Evolutionary conservation across 2,113 vertebrate species (phyloP).

Genomic region (Cavia aperea): DNA sequence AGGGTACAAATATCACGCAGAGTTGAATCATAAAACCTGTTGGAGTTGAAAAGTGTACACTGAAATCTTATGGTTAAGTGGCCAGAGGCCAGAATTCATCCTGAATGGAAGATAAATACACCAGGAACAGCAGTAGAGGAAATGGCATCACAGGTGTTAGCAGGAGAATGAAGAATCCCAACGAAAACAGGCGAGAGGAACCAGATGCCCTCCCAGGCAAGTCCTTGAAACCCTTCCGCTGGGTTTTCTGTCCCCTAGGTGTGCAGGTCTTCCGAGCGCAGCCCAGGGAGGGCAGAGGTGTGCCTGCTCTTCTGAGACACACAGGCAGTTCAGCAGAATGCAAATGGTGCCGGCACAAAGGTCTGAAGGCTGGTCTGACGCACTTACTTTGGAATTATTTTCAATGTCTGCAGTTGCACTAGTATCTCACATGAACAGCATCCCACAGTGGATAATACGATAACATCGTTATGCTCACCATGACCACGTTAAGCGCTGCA

Average conservation of each 20-base stretch:
- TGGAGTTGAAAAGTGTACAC: neutral
- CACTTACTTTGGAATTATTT: neutral
- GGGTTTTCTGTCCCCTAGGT: fast-evolving
- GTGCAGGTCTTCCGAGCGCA: neutral
- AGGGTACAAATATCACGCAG: neutral
- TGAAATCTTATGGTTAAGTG: neutral
- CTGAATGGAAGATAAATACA: neutral
- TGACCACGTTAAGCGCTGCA: fast-evolving
- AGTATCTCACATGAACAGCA: fast-evolving
- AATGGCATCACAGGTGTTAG: neutral
- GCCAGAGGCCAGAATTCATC: neutral
- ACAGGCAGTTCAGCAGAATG: fast-evolving
- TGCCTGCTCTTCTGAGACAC: no score
- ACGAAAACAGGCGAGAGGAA: neutral
- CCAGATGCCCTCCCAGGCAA: fast-evolving
- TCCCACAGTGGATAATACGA: neutral
- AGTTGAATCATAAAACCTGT: neutral
- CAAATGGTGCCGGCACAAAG: fast-evolving
- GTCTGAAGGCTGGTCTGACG: fast-evolving
- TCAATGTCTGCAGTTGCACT: neutral
- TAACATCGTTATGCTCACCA: fast-evolving
- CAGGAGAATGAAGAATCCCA: neutral
- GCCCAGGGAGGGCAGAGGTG: fast-evolving
- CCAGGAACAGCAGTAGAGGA: neutral
- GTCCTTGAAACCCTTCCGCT: neutral